These are phyloP conservation scores for Cyanistes caeruleus DNA, from an alignment of 2,113 vertebrate genomes.

Conservation along the genomic window DNA sequence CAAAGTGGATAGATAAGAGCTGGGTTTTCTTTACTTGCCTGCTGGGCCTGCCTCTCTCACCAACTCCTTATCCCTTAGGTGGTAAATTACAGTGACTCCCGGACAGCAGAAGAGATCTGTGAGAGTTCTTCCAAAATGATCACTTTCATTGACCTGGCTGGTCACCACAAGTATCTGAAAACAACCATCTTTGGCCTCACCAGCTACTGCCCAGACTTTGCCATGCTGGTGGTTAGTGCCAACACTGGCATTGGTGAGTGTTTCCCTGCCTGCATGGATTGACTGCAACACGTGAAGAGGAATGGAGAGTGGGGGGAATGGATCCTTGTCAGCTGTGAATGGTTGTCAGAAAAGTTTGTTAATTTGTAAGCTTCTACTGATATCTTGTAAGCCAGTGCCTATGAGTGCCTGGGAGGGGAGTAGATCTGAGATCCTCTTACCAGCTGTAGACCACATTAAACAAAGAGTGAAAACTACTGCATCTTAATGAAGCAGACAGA, in stretches of 20 bases:
- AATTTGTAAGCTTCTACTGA: neutral
- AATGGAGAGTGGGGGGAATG: neutral
- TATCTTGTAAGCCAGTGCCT: neutral
- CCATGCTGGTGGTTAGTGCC: conserved; percentile 95
- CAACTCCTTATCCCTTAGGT: conserved; percentile 75
- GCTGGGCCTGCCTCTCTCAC: neutral
- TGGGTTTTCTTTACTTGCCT: neutral
- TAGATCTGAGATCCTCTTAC: neutral
- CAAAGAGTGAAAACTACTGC: neutral
- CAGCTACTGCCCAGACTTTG: conserved; percentile 98
- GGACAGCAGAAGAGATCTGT: conserved; percentile 96
- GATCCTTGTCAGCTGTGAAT: neutral
- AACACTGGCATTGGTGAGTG: conserved; percentile 94
- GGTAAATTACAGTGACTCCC: conserved; percentile 97
- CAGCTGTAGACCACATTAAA: neutral
- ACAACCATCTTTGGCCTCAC: conserved; percentile 99
- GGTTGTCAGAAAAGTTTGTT: neutral
- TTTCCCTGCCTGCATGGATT: neutral
- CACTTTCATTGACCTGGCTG: conserved; percentile 97
- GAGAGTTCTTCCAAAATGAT: conserved; percentile 99
- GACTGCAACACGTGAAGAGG: neutral
- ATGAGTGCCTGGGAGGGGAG: neutral
- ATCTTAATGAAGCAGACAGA: neutral
- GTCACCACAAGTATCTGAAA: conserved; percentile 98
- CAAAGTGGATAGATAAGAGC: neutral